Conservation (phyloP, 2,797 vertebrate species). For the Mormyrops boulengeri region DNA sequence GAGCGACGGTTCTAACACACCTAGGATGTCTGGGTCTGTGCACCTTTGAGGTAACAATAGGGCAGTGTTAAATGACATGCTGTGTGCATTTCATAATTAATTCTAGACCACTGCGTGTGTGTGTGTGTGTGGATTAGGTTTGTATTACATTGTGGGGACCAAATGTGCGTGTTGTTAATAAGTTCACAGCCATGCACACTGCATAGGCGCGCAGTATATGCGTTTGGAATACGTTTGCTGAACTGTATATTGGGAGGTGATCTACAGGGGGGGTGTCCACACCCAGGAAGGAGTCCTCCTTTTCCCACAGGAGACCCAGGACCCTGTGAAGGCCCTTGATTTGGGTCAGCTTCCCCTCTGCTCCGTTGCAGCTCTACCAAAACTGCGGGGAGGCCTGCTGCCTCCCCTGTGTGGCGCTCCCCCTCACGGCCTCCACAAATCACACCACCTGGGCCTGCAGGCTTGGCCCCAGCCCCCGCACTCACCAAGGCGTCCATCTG, state of each 20-base stretch:
- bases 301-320: slow-evolving; percentile 51
- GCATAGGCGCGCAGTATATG: not conserved
- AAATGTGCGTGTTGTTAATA: not conserved
- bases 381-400: slow-evolving; percentile 45
- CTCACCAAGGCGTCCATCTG: slow-evolving; percentile 44
- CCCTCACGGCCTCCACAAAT: slow-evolving; percentile 49
- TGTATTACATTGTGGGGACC: not conserved
- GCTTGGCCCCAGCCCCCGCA: slow-evolving; percentile 48
- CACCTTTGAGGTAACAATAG: not conserved
- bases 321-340: slow-evolving; percentile 49
- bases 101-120: not conserved
- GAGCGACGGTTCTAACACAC: not conserved
- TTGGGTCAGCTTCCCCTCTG: slow-evolving; percentile 49
- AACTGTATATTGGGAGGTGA: not conserved
- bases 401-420: slow-evolving; percentile 50
- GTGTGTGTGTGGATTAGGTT: not conserved
- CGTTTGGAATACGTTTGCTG: not conserved
- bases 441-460: slow-evolving; percentile 51
- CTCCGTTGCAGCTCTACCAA: slow-evolving; percentile 43
- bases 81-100: slow-evolving; percentile 1
- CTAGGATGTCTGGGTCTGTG: not conserved
- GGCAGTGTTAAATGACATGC: not conserved
- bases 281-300: slow-evolving; percentile 63
- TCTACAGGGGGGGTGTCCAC: slow-evolving; percentile 16
- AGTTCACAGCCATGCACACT: not conserved